These are phyloP conservation scores for Clunio marinus DNA, from an alignment of 2,888 invertebrate genomes.

Conservation along the genomic window DNA sequence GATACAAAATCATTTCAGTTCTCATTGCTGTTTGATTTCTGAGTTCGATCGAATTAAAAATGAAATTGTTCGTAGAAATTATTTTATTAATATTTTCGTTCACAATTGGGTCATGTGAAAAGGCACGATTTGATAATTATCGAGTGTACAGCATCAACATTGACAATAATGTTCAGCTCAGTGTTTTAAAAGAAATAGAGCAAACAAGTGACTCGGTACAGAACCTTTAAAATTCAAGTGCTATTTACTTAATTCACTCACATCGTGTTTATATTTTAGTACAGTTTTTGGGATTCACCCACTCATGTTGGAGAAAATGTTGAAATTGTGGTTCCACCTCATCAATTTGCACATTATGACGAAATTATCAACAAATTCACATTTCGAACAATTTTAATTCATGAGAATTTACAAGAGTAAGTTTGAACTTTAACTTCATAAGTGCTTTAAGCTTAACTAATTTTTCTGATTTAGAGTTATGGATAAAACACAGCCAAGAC, in stretches of 20 bases:
- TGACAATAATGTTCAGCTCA: slow-evolving; percentile 7
- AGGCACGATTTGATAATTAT: slow-evolving; percentile 47
- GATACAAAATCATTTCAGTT: too few species aligned
- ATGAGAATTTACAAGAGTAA: slow-evolving; percentile 61
- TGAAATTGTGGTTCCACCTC: slow-evolving; percentile 61
- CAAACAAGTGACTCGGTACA: slow-evolving; percentile 16
- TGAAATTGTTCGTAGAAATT: neutral
- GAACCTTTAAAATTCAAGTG: neutral
- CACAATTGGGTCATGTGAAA: slow-evolving; percentile 37
- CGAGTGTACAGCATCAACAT: slow-evolving; percentile 45
- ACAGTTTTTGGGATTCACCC: slow-evolving; percentile 41
- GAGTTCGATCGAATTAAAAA: too few species aligned
- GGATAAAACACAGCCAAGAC: neutral
- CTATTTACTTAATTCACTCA: neutral
- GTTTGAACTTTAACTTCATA: too few species aligned
- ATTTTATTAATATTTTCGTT: neutral
- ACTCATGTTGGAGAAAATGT: slow-evolving; percentile 49
- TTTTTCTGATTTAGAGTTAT: neutral
- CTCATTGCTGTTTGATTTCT: too few species aligned
- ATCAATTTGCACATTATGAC: slow-evolving; percentile 52
- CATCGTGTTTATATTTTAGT: neutral
- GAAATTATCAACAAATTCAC: slow-evolving; percentile 43
- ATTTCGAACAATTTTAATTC: slow-evolving; percentile 42
- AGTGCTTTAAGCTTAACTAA: too few species aligned
- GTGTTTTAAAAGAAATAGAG: neutral